Conservation (phyloP, 2,888 invertebrate species). For the Cephus pygmeus region DNA sequence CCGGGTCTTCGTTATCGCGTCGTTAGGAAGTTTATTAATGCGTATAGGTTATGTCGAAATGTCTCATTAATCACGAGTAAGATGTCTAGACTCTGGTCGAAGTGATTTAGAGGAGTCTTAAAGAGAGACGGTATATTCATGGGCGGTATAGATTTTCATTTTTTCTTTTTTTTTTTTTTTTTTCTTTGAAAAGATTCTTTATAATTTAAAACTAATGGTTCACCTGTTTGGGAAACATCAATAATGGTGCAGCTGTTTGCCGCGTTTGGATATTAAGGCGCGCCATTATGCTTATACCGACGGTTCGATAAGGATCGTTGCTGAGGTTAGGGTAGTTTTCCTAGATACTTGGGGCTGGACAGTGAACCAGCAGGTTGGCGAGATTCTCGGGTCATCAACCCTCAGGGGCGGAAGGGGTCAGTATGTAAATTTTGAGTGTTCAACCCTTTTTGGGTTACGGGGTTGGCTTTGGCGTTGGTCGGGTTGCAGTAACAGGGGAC, state of each 20-base stretch:
- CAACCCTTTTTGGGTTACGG: constrained; percentile 35
- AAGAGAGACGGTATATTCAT: constrained; percentile 15
- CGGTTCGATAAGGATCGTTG: neutral
- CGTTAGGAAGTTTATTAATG: neutral
- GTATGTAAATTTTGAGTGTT: constrained; percentile 45
- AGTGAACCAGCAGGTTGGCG: neutral
- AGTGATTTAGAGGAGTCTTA: constrained; percentile 23
- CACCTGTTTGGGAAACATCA: constrained; percentile 9
- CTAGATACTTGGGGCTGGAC: neutral
- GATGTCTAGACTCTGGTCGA: neutral
- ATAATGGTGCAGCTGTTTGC: constrained; percentile 5
- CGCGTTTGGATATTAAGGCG: constrained; percentile 1
- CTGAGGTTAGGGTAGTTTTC: neutral
- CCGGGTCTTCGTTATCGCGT: neutral
- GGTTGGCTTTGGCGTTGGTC: neutral
- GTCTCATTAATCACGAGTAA: neutral
- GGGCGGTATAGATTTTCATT: neutral
- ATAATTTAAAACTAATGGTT: neutral
- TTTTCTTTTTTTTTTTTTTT: neutral
- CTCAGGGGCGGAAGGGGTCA: neutral
- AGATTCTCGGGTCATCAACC: neutral
- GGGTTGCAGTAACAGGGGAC: neutral
- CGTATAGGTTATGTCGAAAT: neutral
- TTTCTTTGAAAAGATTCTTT: neutral
- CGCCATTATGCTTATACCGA: neutral